A percentile compares a stretch with the other conserved stretches of the same genome.
These are phyloP conservation scores for Atrina japonica DNA, from an alignment of 2,888 invertebrate species.

Conservation along the genomic window DNA sequence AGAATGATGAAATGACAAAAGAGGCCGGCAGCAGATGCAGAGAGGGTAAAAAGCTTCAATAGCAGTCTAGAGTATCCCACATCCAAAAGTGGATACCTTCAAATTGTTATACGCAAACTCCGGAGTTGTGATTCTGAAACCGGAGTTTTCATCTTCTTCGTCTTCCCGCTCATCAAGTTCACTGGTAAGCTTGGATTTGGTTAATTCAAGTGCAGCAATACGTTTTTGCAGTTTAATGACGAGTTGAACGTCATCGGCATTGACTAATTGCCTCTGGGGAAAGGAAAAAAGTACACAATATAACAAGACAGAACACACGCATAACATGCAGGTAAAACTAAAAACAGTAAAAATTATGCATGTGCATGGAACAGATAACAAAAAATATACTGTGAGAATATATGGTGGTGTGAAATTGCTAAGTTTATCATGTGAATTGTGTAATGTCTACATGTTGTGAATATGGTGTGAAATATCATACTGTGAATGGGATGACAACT, in stretches of 20 bases:
- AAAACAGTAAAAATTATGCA: background rate
- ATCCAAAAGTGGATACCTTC: conserved; percentile 33
- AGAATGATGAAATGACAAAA: no score
- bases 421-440: no score
- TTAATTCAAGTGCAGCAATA: conserved; percentile 71
- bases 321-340: background rate
- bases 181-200: conserved; percentile 89
- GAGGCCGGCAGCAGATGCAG: no score
- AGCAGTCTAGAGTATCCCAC: background rate
- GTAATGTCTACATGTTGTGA: no score
- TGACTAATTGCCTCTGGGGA: conserved; percentile 58
- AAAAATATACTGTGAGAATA: no score
- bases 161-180: conserved; percentile 88
- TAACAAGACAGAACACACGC: background rate
- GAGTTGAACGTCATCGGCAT: conserved; percentile 83
- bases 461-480: no score
- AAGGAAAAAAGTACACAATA: background rate
- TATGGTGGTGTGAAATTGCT: no score
- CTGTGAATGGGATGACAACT: no score
- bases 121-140: conserved; percentile 44
- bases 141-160: conserved; percentile 63
- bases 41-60: no score
- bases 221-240: conserved; percentile 88
- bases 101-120: conserved; percentile 50
- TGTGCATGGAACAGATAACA: no score